Base-by-base conservation (phyloP, 2,888 invertebrate genomes). In the Neoitamus cyanurus region DNA sequence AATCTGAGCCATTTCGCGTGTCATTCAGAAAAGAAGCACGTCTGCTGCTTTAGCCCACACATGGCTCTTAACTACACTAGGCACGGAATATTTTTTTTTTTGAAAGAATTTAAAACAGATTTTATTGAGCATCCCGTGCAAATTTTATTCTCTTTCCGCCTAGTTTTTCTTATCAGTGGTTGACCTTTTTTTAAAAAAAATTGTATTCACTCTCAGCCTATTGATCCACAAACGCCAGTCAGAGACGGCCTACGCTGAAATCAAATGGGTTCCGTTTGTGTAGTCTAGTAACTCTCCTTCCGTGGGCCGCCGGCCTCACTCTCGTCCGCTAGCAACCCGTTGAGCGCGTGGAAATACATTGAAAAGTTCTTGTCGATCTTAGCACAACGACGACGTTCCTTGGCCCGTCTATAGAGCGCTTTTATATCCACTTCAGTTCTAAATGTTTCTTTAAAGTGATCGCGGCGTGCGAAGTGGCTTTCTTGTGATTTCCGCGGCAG, bases 371-470 rank as follows among this genome's bases (percentile, higher is more conserved):
- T 7, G 36, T 42, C 46, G 77, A 77, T 30, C 28, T 77, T 42
- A 7, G 37, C 77, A 28, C 37, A 11, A 48, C 36, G 36, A n/a
- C 78, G 46, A n/a, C 31, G 48, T 48, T 46, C 48, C 15, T 31
- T 78, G 30, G 46, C n/a, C 78, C 30, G 30, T 46, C 58, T 58
- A 48, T 48, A 46, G 78, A 30, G n/a, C 30, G 48, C 77, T 78
- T 58, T 48, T 48, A 48, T 31, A 78, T 46, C 78, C 78, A 58
- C 78, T 78, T 78, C 48, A 78, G 78, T 78, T 78, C 78, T 42
- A 31, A 78, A 58, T 58, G 78, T 30, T 78, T 78, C 78, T 78
- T 48, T 46, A 78, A 25, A 78, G 78, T 34, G 78, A 78, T 78
- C 78, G 78, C 42, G 78, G 31, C 78, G 78, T 15, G 20, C 25